Base-by-base conservation (phyloP, 30 jellyfish, hydroid and myxozoan species). In the Turritopsis dohrnii region DNA sequence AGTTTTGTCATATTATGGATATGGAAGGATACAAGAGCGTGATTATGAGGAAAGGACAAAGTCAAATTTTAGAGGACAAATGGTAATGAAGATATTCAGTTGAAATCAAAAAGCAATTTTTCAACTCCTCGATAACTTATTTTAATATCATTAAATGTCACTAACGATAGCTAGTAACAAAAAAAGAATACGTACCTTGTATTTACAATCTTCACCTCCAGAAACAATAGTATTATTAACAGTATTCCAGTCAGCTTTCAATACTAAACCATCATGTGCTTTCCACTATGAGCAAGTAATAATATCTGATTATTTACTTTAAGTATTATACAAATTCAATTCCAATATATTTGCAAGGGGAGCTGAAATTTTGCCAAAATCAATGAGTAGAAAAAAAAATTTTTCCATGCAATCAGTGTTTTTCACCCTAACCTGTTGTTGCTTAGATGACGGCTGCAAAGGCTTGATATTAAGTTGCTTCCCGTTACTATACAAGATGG, bases 161-260 rank as follows among this genome's bases (percentile, higher is more conserved):
- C n/a, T n/a, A 60, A 18, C 0, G 22, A 60, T 23, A 60, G 73
- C 21, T 60, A 60, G 21, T 0, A 18, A 9, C 31, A 9, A 7
- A n/a, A 69, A 23, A 19, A 17, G 13, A 25, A 41, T 53, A 1
- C 65, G 0, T 80, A 88, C 99, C 91, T 94, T 94, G 82, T 94
- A 94, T 73, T 75, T 81, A 54, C 99, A 94, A 80, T 94, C 99
- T 86, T 94, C 99, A 8, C 96, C 96, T 16, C 94, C 96, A 65
- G 99, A 94, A 30, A 94, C 75, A 24, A 94, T 83, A 1, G 90
- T 86, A 71, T 94, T 94, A 81, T 94, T 94, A 52, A 89, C 81
- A 1, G 96, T 80, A 76, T 94, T 94, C 99, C 99, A 94, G 72
- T 94, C 99, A 25, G 84, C 92, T 71, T 94, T 94, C 81, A 94